phyloP scores from a whole-genome alignment of 1,140 invertebrate genomes.

The Aculops lycopersici region DNA sequence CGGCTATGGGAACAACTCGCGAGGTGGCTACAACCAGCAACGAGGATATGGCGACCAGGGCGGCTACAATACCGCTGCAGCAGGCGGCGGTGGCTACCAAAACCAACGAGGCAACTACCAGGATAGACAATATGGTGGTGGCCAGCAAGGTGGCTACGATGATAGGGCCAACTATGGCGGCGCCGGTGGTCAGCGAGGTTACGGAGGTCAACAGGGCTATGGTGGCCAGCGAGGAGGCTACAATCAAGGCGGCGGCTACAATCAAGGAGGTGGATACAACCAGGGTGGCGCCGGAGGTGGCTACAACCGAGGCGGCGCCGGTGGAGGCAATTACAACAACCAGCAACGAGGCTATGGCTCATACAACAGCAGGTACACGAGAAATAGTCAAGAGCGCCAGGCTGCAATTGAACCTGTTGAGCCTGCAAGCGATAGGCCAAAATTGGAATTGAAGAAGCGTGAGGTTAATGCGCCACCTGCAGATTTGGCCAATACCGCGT shows the following conservation, averaged over 20 bases:
- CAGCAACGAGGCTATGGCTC: neutral
- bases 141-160: neutral
- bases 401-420: neutral
- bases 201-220: neutral
- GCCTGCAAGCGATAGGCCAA: neutral
- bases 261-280: neutral
- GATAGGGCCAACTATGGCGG: neutral
- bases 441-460: neutral
- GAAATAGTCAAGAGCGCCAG: too few relatives aligned
- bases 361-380: constrained; percentile 10
- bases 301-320: neutral
- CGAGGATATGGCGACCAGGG: neutral
- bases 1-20: neutral
- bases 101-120: neutral
- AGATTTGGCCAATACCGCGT: neutral
- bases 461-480: neutral
- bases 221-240: neutral
- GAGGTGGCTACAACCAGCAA: neutral
- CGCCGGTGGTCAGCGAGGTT: neutral
- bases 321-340: neutral
- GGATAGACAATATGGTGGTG: too few relatives aligned
- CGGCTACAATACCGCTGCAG: neutral
- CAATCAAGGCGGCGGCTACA: neutral
- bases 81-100: neutral
- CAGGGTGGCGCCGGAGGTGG: neutral